phyloP scores from a whole-genome alignment of 2,113 vertebrate genomes.

The Potamarius usumacintae region DNA sequence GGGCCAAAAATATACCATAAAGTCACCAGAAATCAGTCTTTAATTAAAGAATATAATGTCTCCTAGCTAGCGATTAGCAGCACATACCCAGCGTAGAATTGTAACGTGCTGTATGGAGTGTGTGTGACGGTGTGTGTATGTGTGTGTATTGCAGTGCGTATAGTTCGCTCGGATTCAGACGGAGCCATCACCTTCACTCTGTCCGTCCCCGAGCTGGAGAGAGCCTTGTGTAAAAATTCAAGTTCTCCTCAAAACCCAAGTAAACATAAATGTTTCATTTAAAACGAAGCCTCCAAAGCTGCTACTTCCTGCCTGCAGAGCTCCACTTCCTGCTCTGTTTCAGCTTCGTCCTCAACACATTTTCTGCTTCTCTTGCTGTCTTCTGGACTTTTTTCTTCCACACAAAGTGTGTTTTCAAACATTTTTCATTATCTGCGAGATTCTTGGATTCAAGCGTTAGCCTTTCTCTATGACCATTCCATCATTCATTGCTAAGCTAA shows the following conservation, averaged over 20 bases:
- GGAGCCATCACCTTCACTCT: conserved; percentile 77
- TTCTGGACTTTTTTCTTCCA: background rate
- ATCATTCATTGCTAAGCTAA: background rate
- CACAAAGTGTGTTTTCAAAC: background rate
- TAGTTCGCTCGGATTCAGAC: conserved; percentile 70
- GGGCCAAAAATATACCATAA: background rate
- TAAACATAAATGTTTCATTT: conserved; percentile 59
- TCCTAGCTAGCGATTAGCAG: background rate
- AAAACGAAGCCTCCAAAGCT: background rate
- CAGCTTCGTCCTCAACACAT: background rate
- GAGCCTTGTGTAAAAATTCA: conserved; percentile 77
- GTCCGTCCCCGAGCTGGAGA: conserved; percentile 78
- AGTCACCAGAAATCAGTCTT: background rate
- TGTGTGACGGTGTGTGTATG: background rate
- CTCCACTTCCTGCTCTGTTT: conserved; percentile 35
- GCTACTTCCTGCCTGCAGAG: conserved; percentile 41
- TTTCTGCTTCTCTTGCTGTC: background rate
- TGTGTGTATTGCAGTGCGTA: conserved; percentile 67
- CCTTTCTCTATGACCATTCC: background rate
- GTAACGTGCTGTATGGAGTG: background rate
- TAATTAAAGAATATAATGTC: background rate
- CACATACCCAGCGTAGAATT: background rate
- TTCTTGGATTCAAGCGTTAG: background rate
- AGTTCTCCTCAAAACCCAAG: conserved; percentile 74
- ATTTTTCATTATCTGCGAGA: background rate